Evolutionary conservation across 2,797 vertebrate genomes (phyloP), one percentile per base, ranked within the genome.

Genomic region (Malacoctenus gilli): DNA sequence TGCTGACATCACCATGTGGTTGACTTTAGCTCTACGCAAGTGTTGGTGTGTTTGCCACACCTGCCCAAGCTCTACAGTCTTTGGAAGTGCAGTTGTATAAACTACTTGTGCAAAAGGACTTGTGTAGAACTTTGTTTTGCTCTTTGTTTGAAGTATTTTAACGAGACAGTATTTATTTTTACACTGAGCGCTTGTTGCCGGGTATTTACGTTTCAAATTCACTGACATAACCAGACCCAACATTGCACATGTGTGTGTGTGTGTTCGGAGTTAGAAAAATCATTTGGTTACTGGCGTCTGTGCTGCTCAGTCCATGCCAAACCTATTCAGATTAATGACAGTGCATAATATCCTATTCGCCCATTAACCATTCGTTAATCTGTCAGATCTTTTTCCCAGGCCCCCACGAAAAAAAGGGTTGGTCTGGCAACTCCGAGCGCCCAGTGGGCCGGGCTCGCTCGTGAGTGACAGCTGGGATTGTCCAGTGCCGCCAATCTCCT

Each of bases 261-360:
- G 62, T 44, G 58, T 68, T 58, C 32, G 51, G 35, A 59, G 54
- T 79, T 48, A 39, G 37, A 61, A 60, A 71, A 77, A 79, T 72
- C 39, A 80, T 77, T 74, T 75, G 60, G 37, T 55, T 52, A 67
- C 62, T 75, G 70, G 58, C 70, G 19, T 66, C 57, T 50, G 58
- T 52, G 61, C 16, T 5, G 68, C 28, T 36, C 8, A n/a, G 34
- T 41, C 62, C 56, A 58, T 38, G 69, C 76, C 75, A 84, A 72
- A 72, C 72, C 70, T 49, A 76, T 85, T 84, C 79, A 76, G 76
- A 88, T 80, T 83, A 85, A 84, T 80, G 78, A 84, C 77, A 22
- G 61, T 56, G 71, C 75, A 65, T 82, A 73, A 86, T 83, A 79
- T 86, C 72, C 72, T 66, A 51, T 81, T 85, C 42, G 42, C 36